These are phyloP conservation scores for Sesia apiformis DNA, from an alignment of 2,888 invertebrate genomes.

Conservation along the genomic window DNA sequence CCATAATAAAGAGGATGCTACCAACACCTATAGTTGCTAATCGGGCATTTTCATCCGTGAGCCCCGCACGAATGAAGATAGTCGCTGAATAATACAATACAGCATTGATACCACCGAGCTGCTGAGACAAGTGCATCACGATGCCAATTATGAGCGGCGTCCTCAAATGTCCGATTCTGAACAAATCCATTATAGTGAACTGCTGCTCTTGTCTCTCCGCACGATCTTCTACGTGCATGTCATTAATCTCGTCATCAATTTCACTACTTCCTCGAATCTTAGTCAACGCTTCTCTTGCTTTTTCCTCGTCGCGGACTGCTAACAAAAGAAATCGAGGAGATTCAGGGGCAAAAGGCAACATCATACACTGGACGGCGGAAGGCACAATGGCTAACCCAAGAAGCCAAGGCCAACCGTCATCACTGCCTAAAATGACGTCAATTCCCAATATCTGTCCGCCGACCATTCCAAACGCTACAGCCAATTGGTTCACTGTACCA, in stretches of 20 bases:
- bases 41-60: slow-evolving; percentile 73
- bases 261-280: slow-evolving; percentile 50
- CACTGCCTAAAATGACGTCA: slow-evolving; percentile 56
- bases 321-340: slow-evolving; percentile 61
- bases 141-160: slow-evolving; percentile 61
- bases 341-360: slow-evolving; percentile 60
- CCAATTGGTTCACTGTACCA: slow-evolving; percentile 66
- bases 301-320: slow-evolving; percentile 50
- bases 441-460: slow-evolving; percentile 62
- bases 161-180: slow-evolving; percentile 41
- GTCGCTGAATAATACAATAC: slow-evolving; percentile 82
- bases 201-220: slow-evolving; percentile 55
- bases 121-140: slow-evolving; percentile 69
- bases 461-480: slow-evolving; percentile 61
- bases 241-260: slow-evolving; percentile 63
- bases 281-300: slow-evolving; percentile 39
- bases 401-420: slow-evolving; percentile 63
- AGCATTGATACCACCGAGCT: slow-evolving; percentile 67
- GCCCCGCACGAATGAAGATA: slow-evolving; percentile 77
- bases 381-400: slow-evolving; percentile 59
- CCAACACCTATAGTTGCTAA: slow-evolving; percentile 83
- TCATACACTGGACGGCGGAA: slow-evolving; percentile 47
- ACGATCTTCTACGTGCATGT: slow-evolving; percentile 62
- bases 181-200: slow-evolving; percentile 50
- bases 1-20: slow-evolving; percentile 82